These are phyloP conservation scores for Spisula solida DNA, from an alignment of 2,888 invertebrate species.

Conservation along the genomic window DNA sequence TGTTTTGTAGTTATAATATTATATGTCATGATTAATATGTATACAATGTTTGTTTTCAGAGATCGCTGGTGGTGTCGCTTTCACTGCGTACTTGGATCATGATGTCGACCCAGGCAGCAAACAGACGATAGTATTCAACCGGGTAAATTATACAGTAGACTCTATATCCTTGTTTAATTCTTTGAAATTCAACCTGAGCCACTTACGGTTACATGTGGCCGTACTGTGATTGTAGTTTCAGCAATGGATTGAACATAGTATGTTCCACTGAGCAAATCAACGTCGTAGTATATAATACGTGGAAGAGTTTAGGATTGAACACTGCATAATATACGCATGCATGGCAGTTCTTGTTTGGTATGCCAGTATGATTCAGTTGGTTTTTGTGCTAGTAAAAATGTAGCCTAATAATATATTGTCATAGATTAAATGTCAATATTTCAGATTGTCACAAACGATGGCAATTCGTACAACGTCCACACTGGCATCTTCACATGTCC, in stretches of 20 bases:
- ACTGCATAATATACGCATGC: too few relatives aligned
- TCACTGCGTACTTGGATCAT: background rate
- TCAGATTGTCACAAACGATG: conserved; percentile 40
- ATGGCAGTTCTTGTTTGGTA: too few relatives aligned
- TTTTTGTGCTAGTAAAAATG: too few relatives aligned
- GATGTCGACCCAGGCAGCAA: background rate
- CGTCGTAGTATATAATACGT: too few relatives aligned
- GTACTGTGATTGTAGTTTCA: background rate
- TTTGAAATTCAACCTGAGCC: background rate
- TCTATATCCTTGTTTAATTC: background rate
- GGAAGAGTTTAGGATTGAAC: too few relatives aligned
- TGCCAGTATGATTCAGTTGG: conserved; percentile 49
- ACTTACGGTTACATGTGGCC: background rate
- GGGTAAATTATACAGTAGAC: background rate
- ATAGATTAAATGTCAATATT: background rate
- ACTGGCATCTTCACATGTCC: conserved; percentile 42
- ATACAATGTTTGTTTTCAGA: background rate
- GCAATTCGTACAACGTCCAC: conserved; percentile 34
- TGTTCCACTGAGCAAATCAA: too few relatives aligned
- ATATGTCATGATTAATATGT: too few relatives aligned
- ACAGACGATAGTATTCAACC: background rate
- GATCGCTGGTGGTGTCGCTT: background rate
- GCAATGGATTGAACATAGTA: too few relatives aligned
- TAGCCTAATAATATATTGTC: too few relatives aligned
- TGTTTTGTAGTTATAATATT: too few relatives aligned